Evolutionary conservation across 2,888 invertebrate genomes (phyloP), one percentile per base, ranked within the genome.

Genomic region (Gymnocheta viridis): DNA sequence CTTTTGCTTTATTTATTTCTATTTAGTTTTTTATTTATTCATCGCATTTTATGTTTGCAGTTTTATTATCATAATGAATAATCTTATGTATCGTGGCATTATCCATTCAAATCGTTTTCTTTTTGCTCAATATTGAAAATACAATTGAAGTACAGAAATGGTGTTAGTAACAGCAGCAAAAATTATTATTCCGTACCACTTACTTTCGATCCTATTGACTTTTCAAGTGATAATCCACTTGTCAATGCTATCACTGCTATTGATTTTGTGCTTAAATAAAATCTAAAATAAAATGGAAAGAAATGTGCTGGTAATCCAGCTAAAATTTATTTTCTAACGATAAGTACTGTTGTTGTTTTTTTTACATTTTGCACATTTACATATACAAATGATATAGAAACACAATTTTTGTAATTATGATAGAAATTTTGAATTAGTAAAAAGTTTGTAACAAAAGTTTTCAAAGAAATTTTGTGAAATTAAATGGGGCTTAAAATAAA

Each of bases 161-260:
- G 54, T 76, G 44, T 44, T 76, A 22, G 51, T 54, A 56, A 54
- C 44, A 70, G 51, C 54, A 70, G 69, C 41, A 58, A 17, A 12
- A 38, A 49, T 76, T 38, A 47, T 69, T 56, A 27, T 47, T 56
- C 70, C 19, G n/a, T 51, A 22, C 49, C 77, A 78, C 54, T 72
- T 72, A 62, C 19, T 62, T 49, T 27, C 47, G 19, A 56, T 56
- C 12, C 49, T 54, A 76, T 83, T 83, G 76, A 80, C 83, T 83
- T 83, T 83, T 80, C 80, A 83, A 83, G 83, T 83, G 83, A 83
- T 83, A 83, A 83, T 80, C 80, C 80, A 77, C 83, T 83, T 83
- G 83, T 83, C 83, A 83, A 12, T 27, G 82, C 73, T 82, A 74
- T 74, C 82, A 51, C 9, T 58, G 38, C 44, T 67, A 74, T 74